These are phyloP conservation scores for Oncorhynchus masou DNA, from an alignment of 2,113 vertebrate genomes.

Conservation along the genomic window DNA sequence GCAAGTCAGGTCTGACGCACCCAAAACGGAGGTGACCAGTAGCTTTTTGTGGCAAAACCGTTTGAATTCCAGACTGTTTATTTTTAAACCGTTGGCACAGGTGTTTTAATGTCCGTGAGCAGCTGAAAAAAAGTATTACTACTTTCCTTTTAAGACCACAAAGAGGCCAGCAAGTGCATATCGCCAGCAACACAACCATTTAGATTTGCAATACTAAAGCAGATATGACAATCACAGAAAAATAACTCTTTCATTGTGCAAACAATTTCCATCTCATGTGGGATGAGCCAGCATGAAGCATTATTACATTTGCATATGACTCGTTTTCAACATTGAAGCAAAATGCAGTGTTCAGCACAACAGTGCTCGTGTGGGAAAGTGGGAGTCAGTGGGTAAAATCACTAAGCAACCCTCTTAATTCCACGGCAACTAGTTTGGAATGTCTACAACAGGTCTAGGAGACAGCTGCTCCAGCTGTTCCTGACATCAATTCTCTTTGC, in stretches of 20 bases:
- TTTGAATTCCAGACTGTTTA: constrained; percentile 67
- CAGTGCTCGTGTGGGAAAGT: not conserved
- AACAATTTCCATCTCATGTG: not conserved
- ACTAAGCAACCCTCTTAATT: constrained; percentile 45
- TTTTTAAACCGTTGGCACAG: constrained; percentile 67
- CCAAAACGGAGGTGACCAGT: constrained; percentile 49
- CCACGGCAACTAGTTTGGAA: constrained; percentile 59
- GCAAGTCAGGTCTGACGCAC: constrained; percentile 34
- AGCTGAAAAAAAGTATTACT: constrained; percentile 60
- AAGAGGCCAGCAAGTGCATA: constrained; percentile 39
- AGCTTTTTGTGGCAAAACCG: constrained; percentile 47
- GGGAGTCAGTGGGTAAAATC: constrained; percentile 24
- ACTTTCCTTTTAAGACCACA: constrained; percentile 52
- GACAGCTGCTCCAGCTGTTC: constrained; percentile 70
- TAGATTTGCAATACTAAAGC: not conserved
- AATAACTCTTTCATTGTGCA: not conserved
- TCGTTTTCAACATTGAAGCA: not conserved
- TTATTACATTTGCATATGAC: not conserved
- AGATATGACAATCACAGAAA: not conserved
- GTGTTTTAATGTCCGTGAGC: constrained; percentile 58
- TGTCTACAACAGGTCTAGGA: constrained; percentile 61
- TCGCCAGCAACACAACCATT: constrained; percentile 6
- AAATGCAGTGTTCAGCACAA: not conserved
- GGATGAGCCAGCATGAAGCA: not conserved
- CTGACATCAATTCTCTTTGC: constrained; percentile 42